These are phyloP conservation scores for Temnopleurus reevesii DNA, from an alignment of 53 echinoderm and acorn worm species.

Conservation along the genomic window DNA sequence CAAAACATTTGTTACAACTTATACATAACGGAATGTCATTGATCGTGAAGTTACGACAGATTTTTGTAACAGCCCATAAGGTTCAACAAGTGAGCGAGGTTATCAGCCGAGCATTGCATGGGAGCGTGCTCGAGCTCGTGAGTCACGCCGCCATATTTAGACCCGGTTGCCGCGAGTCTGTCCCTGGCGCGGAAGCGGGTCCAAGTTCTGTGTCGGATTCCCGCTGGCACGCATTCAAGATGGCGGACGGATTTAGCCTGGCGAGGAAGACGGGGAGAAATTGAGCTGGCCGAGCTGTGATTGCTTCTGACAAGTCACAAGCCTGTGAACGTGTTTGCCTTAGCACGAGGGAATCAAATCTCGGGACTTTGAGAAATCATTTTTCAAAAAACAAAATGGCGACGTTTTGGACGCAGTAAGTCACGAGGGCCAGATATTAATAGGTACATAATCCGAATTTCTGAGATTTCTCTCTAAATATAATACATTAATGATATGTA, in stretches of 20 bases:
- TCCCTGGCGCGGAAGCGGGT: slow-evolving; percentile 7
- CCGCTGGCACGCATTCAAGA: slow-evolving; percentile 19
- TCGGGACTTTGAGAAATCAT: not conserved
- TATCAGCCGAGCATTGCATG: not conserved
- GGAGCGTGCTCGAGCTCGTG: not conserved
- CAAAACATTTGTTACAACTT: too few species aligned
- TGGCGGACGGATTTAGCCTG: slow-evolving; percentile 18
- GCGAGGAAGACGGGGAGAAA: not conserved
- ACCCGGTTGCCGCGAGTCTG: not conserved
- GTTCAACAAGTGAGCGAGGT: slow-evolving; percentile 1
- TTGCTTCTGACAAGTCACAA: slow-evolving; percentile 46
- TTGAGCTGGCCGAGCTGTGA: not conserved
- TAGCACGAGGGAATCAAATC: not conserved
- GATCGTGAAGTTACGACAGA: too few species aligned
- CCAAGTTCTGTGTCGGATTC: slow-evolving; percentile 36
- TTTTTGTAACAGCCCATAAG: too few species aligned
- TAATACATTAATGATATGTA: too few species aligned
- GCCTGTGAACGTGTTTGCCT: not conserved
- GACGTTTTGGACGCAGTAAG: not conserved
- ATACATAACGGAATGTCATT: too few species aligned
- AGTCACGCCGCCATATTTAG: slow-evolving; percentile 45
- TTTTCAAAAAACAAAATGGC: too few species aligned
- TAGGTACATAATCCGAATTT: too few species aligned
- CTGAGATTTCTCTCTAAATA: too few species aligned
- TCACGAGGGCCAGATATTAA: not conserved